Evolutionary conservation across 2,888 invertebrate species (phyloP).

Genomic region (Sphaerophoria taeniata): DNA sequence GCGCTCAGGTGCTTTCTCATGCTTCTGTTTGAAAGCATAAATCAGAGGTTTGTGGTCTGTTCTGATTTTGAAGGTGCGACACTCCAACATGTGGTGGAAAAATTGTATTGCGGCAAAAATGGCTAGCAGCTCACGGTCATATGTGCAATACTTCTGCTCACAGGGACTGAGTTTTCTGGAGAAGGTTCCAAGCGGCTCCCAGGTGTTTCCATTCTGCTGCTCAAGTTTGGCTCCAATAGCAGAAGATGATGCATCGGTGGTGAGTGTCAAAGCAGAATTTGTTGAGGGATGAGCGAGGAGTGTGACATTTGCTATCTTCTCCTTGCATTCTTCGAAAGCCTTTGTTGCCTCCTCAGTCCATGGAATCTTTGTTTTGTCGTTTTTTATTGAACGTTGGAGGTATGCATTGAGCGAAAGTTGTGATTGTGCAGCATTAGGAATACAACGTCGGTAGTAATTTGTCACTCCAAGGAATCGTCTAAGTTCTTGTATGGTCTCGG

Average conservation of each 20-base stretch:
- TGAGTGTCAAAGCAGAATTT: slow-evolving; percentile 13
- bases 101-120: slow-evolving; percentile 19
- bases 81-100: slow-evolving; percentile 2
- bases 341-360: slow-evolving; percentile 8
- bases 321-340: slow-evolving; percentile 7
- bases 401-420: slow-evolving; percentile 8
- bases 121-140: slow-evolving; percentile 28
- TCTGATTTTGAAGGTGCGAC: slow-evolving; percentile 13
- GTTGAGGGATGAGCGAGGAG: slow-evolving; percentile 19
- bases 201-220: neutral
- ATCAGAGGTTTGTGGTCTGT: slow-evolving; percentile 17
- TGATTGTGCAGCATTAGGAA: neutral
- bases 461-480: slow-evolving; percentile 15
- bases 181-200: slow-evolving; percentile 28
- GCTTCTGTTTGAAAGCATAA: slow-evolving; percentile 31
- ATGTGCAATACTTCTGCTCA: slow-evolving; percentile 18
- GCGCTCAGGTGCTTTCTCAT: slow-evolving; percentile 21
- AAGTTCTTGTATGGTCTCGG: slow-evolving; percentile 15
- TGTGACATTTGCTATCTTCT: slow-evolving; percentile 1
- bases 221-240: slow-evolving; percentile 15
- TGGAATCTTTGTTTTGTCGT: slow-evolving; percentile 4
- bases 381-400: neutral
- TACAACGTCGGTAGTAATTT: slow-evolving; percentile 13
- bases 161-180: slow-evolving; percentile 24
- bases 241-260: slow-evolving; percentile 25